Evolutionary conservation across 1,140 invertebrate species (phyloP), one percentile per base, ranked within the genome.

Genomic region (Ephestia elutella): DNA sequence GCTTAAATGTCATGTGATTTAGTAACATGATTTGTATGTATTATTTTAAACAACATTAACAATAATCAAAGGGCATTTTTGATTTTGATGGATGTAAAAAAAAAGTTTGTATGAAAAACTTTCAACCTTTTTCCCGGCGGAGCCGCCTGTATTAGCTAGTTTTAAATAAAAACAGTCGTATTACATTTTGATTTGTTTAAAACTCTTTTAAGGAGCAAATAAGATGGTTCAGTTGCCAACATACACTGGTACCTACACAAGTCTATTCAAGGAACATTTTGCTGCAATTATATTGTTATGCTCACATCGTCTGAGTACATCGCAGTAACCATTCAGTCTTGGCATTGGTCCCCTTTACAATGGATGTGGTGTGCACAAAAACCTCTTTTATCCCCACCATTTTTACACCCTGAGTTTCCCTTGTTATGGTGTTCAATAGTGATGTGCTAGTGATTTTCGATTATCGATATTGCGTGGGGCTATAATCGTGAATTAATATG

Each of bases 251-350:
- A 82, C 68, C 66, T 79, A 82, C 65, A 71, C 65, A 68, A 63
- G 73, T 82, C 83, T 85, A 86, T 88, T 88, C 85, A 88, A 78
- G 81, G 81, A 86, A 85, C 80, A 80, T 69, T 86, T 88, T 79
- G 78, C 73, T 70, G 85, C 83, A 87, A 87, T 87, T 87, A 87
- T 70, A 85, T 85, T 78, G 82, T 87, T 87, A 87, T 82, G 82
- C 69, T 85, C 85, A 82, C 82, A 85, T 81, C 80, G 75, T 85
- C 76, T 81, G 80, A 15, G 38, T 44, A 44, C 38, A n/a, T 82
- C 75, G 78, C 80, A 78, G 76, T 79, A 71, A 65, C 73, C 62
- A 70, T 71, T 81, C 83, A 87, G 85, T 87, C 78, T 84, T 78
- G 70, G 62, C 76, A 79, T 76, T 76, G 80, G 72, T 74, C 68